Base-by-base conservation (phyloP, 2,797 vertebrate genomes). In the Hoplostethus mediterraneus region DNA sequence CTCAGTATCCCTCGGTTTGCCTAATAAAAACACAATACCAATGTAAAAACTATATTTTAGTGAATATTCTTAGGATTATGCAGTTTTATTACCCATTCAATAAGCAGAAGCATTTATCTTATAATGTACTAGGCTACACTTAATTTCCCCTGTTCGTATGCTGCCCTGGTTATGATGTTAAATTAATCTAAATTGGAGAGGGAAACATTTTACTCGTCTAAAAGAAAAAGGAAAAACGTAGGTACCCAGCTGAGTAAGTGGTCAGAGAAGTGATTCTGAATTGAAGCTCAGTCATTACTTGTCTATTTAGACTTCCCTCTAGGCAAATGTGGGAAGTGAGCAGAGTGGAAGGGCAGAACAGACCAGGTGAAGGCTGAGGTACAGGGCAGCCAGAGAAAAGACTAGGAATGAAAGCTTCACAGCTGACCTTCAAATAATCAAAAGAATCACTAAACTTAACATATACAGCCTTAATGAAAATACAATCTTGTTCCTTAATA, bases 291-390 rank as follows among this genome's bases (percentile, higher is more conserved):
- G 30, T 76, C 44, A 63, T 75, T 68, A 74, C 63, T 68, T 71
- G 28, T 17, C 52, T 65, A 61, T 69, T 81, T 77, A 54, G 56
- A 68, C 38, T 81, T 5, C 56, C 51, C 62, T 71, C 42, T 49
- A 48, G 51, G 68, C 28, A 67, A 75, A 73, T 60, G 31, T 68
- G 57, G 56, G 49, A 68, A 55, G 64, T 8, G 51, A 42, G 48
- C 13, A 52, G 60, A 62, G 47, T 59, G 53, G 51, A 67, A 66
- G 30, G 16, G 49, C 21, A 56, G 76, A 14, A 8, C 38, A 40
- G 9, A 58, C 68, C 44, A 28, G 49, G 14, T 17, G 48, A 61
- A 13, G 42, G 11, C 17, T 4, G 5, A 16, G 49, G 9, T 40
- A 30, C 21, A 56, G 61, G 30, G 60, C 2, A 59, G 47, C 4